phyloP scores from a whole-genome alignment of 2,113 vertebrate species.

The Carassius gibelio region DNA sequence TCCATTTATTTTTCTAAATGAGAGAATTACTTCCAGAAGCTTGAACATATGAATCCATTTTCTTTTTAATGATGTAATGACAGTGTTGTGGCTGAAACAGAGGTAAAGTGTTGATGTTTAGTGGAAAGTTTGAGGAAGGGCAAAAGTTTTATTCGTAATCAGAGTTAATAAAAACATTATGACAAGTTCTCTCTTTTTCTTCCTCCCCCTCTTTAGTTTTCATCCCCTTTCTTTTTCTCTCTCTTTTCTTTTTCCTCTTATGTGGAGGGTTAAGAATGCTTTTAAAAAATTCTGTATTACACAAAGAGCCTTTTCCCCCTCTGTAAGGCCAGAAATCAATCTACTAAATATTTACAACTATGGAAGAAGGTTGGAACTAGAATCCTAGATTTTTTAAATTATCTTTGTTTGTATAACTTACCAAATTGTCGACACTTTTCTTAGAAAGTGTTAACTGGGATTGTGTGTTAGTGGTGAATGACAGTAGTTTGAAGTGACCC shows the following conservation, averaged over 20 bases:
- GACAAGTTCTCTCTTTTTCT: background rate
- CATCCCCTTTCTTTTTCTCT: background rate
- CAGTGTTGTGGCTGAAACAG: slow-evolving; percentile 6
- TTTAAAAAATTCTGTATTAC: background rate
- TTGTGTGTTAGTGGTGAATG: background rate
- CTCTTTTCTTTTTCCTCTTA: background rate
- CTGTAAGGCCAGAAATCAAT: background rate
- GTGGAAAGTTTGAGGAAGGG: slow-evolving; percentile 33
- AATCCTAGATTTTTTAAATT: background rate
- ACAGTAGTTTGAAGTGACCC: slow-evolving; percentile 28
- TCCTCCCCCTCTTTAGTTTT: background rate
- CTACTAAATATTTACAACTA: background rate
- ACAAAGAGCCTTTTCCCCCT: background rate
- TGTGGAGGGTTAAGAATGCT: background rate
- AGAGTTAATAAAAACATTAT: slow-evolving; percentile 35
- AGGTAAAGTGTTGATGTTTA: slow-evolving; percentile 33
- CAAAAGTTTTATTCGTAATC: slow-evolving; percentile 17
- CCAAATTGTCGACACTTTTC: background rate
- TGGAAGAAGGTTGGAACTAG: background rate
- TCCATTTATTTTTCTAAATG: slow-evolving; percentile 9
- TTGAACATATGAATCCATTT: slow-evolving; percentile 15
- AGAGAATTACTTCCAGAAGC: slow-evolving; percentile 33
- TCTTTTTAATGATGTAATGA: slow-evolving; percentile 26
- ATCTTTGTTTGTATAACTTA: slow-evolving; percentile 1
- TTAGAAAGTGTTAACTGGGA: background rate